A percentile compares a stretch with the other conserved stretches of the same genome.
These are phyloP conservation scores for Chrysolina oricalcia DNA, from an alignment of 2,888 invertebrate genomes.

Conservation along the genomic window DNA sequence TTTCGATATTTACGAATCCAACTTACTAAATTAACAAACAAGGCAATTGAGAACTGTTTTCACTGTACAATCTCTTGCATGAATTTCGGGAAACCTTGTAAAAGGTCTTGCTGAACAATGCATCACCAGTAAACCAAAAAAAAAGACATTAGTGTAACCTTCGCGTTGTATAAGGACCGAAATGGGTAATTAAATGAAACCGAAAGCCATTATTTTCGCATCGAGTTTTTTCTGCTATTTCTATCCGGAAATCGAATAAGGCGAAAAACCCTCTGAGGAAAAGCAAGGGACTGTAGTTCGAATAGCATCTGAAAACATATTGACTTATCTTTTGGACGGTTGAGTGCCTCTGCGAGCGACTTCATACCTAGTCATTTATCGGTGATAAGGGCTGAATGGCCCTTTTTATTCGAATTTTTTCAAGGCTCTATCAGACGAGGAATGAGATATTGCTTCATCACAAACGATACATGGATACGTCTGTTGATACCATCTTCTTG, in stretches of 20 bases:
- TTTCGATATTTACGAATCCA: too few relatives aligned
- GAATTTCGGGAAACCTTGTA: too few relatives aligned
- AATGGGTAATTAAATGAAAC: conserved; percentile 20
- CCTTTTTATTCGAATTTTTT: conserved; percentile 3
- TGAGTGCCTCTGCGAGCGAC: conserved; percentile 3
- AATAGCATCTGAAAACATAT: conserved; percentile 20
- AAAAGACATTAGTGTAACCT: not conserved
- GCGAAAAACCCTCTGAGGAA: not conserved
- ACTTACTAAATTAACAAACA: too few relatives aligned
- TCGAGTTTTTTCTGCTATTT: not conserved
- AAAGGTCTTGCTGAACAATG: too few relatives aligned
- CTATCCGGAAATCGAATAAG: conserved; percentile 13
- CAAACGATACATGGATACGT: not conserved
- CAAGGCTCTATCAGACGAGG: not conserved
- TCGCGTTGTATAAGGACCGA: not conserved
- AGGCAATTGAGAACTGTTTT: too few relatives aligned
- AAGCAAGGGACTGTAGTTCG: conserved; percentile 16
- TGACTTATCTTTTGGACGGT: conserved; percentile 20
- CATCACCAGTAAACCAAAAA: not conserved
- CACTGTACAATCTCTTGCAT: too few relatives aligned
- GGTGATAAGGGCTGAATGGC: not conserved
- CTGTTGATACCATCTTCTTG: too few relatives aligned
- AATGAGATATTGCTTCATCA: not conserved
- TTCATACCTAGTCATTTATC: not conserved
- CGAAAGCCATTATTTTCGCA: conserved; percentile 8